Percentiles rank a stretch among this genome's conserved stretches.
phyloP scores from a whole-genome alignment of 2,888 invertebrate genomes.

The Acanthosoma haemorrhoidale region DNA sequence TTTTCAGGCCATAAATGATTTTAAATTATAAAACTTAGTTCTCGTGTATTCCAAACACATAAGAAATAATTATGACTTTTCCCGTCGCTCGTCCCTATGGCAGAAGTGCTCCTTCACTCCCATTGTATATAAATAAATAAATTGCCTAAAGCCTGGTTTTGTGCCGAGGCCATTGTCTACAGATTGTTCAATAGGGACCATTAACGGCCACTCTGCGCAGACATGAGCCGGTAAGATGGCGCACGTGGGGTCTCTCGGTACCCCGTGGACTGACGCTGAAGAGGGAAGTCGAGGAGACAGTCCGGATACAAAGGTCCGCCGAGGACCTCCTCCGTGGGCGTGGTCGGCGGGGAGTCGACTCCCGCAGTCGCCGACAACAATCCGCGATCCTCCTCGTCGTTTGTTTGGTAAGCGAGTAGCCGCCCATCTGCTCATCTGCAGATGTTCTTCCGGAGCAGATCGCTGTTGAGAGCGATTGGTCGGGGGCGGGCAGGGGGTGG shows the following conservation, averaged over 20 bases:
- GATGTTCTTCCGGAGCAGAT: too few relatives aligned
- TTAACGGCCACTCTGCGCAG: neutral
- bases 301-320: neutral
- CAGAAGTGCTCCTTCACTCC: too few relatives aligned
- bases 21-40: too few relatives aligned
- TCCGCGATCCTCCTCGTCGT: neutral
- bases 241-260: conserved; percentile 6
- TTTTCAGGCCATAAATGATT: too few relatives aligned
- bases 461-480: too few relatives aligned
- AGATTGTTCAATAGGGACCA: neutral
- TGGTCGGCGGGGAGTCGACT: neutral
- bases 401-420: conserved; percentile 21
- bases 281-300: conserved; percentile 1
- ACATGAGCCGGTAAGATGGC: neutral
- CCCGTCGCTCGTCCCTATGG: too few relatives aligned
- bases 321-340: conserved; percentile 1
- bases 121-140: too few relatives aligned
- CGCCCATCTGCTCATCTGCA: neutral
- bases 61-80: too few relatives aligned
- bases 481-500: too few relatives aligned
- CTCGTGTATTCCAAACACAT: too few relatives aligned
- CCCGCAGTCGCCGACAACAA: neutral
- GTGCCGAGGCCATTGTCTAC: too few relatives aligned
- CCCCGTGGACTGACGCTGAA: neutral
- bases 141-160: too few relatives aligned